Evolutionary conservation across 2,888 invertebrate genomes (phyloP).

Genomic region (Prosapia bicincta): DNA sequence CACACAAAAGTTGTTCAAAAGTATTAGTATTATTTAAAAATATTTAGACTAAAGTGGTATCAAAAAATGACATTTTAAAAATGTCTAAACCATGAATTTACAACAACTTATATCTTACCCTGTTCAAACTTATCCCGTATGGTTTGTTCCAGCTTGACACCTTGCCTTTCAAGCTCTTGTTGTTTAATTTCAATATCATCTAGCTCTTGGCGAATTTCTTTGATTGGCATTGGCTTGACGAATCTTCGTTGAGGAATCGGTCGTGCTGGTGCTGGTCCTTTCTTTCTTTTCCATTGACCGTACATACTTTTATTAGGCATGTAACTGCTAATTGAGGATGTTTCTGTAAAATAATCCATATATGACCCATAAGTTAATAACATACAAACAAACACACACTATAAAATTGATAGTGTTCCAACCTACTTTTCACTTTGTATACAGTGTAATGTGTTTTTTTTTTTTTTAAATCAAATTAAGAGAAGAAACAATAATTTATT

Average conservation of each 20-base stretch:
- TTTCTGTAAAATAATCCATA: background rate
- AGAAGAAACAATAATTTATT: too few relatives aligned
- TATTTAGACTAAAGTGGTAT: too few relatives aligned
- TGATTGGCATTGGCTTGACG: conserved; percentile 52
- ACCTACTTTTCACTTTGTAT: too few relatives aligned
- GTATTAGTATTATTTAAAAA: too few relatives aligned
- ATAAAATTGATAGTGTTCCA: too few relatives aligned
- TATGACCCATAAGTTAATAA: too few relatives aligned
- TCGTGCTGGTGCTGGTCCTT: conserved; percentile 77
- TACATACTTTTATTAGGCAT: conserved; percentile 56
- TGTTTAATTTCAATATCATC: conserved; percentile 82
- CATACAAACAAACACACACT: too few relatives aligned
- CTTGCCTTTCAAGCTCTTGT: conserved; percentile 83
- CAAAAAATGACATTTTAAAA: too few relatives aligned
- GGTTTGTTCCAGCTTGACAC: conserved; percentile 84
- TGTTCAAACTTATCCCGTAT: conserved; percentile 78
- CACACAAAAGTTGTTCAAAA: too few relatives aligned
- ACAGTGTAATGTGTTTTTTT: too few relatives aligned
- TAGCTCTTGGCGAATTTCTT: conserved; percentile 61
- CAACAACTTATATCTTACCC: conserved; percentile 41
- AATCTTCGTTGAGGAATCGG: conserved; percentile 67
- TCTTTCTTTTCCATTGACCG: conserved; percentile 70
- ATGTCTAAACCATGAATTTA: too few relatives aligned
- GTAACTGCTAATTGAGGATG: conserved; percentile 22
- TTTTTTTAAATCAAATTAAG: too few relatives aligned